Evolutionary conservation across 1,140 invertebrate species (phyloP).

Genomic region (Pseudomyrmex flavicornis): DNA sequence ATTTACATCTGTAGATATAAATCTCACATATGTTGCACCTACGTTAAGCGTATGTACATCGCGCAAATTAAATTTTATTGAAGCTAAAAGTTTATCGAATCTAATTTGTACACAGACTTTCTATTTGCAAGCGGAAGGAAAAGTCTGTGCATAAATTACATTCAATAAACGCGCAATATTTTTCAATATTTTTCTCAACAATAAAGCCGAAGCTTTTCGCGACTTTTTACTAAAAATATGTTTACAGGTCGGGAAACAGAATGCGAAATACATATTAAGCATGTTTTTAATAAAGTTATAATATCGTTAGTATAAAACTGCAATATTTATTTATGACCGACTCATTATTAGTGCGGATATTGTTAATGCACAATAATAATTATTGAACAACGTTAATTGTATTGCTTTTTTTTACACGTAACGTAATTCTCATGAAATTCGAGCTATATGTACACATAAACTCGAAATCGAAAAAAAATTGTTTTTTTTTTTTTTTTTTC

Average conservation of each 20-base stretch:
- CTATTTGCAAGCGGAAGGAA: conserved; percentile 2
- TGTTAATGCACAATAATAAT: conserved; percentile 32
- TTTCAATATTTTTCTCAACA: conserved; percentile 50
- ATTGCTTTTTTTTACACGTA: neutral
- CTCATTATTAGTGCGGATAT: neutral
- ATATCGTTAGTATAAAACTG: neutral
- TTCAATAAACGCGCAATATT: conserved; percentile 32
- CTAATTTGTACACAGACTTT: neutral
- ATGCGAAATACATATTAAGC: neutral
- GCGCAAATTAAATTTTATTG: conserved; percentile 72
- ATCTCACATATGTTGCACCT: conserved; percentile 27
- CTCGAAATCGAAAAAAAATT: neutral
- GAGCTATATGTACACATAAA: neutral
- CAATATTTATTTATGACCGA: neutral
- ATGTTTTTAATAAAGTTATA: neutral
- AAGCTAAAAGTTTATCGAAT: conserved; percentile 27
- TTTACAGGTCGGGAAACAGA: neutral
- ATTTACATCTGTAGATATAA: conserved; percentile 25
- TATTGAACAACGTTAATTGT: conserved; percentile 42
- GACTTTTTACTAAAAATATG: neutral
- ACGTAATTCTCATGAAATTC: conserved; percentile 45
- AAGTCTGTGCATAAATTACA: conserved; percentile 54
- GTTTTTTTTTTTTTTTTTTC: conserved; percentile 16
- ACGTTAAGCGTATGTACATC: conserved; percentile 35
- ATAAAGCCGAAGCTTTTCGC: neutral